Percentiles rank a stretch among this genome's conserved stretches.
phyloP scores from a whole-genome alignment of 2,797 vertebrate species.

The Crypturellus tataupa region DNA sequence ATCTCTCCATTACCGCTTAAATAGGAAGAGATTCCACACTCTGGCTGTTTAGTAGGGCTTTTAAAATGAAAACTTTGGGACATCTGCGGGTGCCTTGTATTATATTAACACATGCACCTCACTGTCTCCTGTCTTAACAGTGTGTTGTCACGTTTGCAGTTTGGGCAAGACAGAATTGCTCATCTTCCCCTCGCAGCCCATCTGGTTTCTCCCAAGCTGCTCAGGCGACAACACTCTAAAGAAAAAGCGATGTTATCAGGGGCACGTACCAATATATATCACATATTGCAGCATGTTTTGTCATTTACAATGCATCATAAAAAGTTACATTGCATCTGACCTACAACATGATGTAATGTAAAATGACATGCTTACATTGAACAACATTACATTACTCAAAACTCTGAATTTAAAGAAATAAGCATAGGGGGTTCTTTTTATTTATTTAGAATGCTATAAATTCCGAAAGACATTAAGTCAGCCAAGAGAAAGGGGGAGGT shows the following conservation, averaged over 20 bases:
- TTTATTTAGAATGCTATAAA: conserved; percentile 50
- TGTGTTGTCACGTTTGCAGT: conserved; percentile 73
- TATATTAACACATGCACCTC: conserved; percentile 73
- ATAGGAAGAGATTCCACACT: not conserved
- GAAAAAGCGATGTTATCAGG: conserved; percentile 56
- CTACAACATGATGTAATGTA: conserved; percentile 51
- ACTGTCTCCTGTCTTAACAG: conserved; percentile 74
- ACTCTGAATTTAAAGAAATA: conserved; percentile 57
- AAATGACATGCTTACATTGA: conserved; percentile 58
- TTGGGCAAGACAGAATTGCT: conserved; percentile 74
- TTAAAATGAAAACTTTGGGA: conserved; percentile 61
- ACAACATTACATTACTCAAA: conserved; percentile 44
- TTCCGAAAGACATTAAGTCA: conserved; percentile 47
- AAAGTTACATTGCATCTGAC: conserved; percentile 55
- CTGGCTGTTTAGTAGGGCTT: conserved; percentile 67
- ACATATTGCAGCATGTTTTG: conserved; percentile 60
- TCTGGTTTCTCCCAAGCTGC: conserved; percentile 75
- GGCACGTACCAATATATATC: conserved; percentile 46
- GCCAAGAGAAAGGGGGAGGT: not conserved
- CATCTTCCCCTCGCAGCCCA: conserved; percentile 72
- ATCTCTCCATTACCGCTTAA: not conserved
- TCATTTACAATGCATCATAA: conserved; percentile 66
- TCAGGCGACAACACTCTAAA: conserved; percentile 53
- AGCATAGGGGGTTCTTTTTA: not conserved
- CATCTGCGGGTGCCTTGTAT: conserved; percentile 67